phyloP scores from a whole-genome alignment of 2,113 vertebrate species.

The Bubo scandiacus region DNA sequence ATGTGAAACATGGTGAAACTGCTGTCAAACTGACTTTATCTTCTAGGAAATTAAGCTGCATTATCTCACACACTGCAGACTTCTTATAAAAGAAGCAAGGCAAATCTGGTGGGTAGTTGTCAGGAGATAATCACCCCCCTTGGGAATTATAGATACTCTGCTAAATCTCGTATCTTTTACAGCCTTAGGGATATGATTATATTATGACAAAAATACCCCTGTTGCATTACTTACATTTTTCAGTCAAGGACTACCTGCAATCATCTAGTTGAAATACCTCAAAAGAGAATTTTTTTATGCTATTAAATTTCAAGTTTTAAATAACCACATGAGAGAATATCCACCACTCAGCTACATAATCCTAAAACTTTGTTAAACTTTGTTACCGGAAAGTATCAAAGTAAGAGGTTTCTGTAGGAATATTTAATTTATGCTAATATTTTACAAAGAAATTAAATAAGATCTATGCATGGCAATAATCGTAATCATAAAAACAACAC shows the following conservation, averaged over 20 bases:
- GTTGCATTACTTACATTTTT: slow-evolving; percentile 30
- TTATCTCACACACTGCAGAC: slow-evolving; percentile 65
- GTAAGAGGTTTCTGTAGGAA: neutral
- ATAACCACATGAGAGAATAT: neutral
- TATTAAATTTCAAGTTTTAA: slow-evolving; percentile 39
- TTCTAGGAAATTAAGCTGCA: slow-evolving; percentile 65
- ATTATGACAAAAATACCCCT: slow-evolving; percentile 60
- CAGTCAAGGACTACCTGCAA: slow-evolving; percentile 2
- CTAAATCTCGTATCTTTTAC: slow-evolving; percentile 53
- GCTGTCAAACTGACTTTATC: slow-evolving; percentile 70
- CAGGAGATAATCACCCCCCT: slow-evolving; percentile 64
- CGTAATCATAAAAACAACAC: neutral
- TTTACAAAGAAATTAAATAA: neutral
- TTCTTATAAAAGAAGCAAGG: slow-evolving; percentile 56
- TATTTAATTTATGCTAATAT: neutral
- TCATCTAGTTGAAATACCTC: slow-evolving; percentile 15
- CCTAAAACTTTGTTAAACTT: neutral
- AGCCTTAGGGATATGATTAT: slow-evolving; percentile 48
- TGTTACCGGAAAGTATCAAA: neutral
- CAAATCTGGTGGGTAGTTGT: slow-evolving; percentile 53
- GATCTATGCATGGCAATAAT: neutral
- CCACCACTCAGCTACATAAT: neutral
- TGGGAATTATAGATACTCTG: slow-evolving; percentile 63
- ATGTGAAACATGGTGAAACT: slow-evolving; percentile 51
- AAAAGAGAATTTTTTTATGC: slow-evolving; percentile 4